Base-by-base conservation (phyloP, 1,140 invertebrate genomes). In the Hyphantria cunea region DNA sequence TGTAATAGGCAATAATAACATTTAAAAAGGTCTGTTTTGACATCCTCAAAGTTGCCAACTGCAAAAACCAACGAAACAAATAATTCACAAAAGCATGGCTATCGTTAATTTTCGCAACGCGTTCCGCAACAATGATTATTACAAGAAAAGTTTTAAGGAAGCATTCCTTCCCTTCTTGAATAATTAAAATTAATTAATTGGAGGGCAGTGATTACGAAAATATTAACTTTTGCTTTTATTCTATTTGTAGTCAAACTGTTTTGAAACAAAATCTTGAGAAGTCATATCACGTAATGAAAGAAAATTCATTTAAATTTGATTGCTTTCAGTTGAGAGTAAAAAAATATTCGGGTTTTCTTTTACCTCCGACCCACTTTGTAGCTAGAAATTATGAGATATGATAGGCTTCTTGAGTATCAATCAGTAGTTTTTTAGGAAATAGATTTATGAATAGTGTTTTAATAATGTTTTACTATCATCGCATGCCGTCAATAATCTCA, bases 61-160 rank as follows among this genome's bases (percentile, higher is more conserved):
- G 10, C 15, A 54, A 45, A 15, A 13, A 45, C n/a, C 15, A 34
- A 45, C 11, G 45, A 33, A 34, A 34, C 41, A 45, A 37, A 13
- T 7, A 54, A 45, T 44, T 32, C 15, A 33, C 45, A 45, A 47
- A n/a, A 55, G 15, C 42, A 34, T 31, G 32, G 45, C 53, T 15
- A 34, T 42, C 13, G 34, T 55, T 33, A 33, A 55, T 55, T 55
- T 33, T 33, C 12, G 44, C 13, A 32, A 41, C 32, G 33, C 53
- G 31, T 47, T 55, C 11, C 53, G 32, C 41, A 54, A 55, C 53
- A 45, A 55, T 45, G 53, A 42, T 42, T 45, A 55, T 55, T 55
- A 55, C 45, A 55, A 55, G 53, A 55, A 47, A 55, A 55, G 9
- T 55, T 55, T 55, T 12, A 47, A 55, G 53, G 45, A 55, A 55